Conservation (phyloP, 2,113 vertebrate species). For the Burhinus bistriatus region DNA sequence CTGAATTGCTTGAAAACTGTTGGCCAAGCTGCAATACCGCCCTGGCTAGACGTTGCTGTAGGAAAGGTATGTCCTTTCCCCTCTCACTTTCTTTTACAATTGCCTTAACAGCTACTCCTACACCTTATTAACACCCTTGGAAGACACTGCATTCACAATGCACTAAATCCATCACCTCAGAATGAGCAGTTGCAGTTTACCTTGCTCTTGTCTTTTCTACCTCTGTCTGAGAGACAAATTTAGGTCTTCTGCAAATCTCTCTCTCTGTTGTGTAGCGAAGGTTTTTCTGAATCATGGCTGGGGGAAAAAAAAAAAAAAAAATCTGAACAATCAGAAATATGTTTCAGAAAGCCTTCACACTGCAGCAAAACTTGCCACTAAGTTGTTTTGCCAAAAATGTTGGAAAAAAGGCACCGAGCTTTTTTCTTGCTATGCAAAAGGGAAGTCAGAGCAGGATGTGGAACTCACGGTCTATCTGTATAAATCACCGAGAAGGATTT, state of each 20-base stretch:
- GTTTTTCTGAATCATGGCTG: slow-evolving; percentile 84
- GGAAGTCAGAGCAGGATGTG: neutral
- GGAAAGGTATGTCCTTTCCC: neutral
- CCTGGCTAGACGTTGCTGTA: neutral
- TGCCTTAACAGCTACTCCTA: neutral
- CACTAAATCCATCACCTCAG: neutral
- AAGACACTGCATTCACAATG: neutral
- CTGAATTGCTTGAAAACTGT: neutral
- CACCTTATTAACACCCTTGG: neutral
- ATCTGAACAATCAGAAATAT: neutral
- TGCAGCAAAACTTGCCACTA: neutral
- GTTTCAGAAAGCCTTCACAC: neutral
- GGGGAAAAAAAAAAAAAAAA: neutral
- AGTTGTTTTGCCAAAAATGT: neutral
- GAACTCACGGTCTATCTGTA: neutral
- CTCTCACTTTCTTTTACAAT: neutral
- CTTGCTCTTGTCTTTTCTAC: slow-evolving; percentile 61
- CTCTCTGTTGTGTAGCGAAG: slow-evolving; percentile 70
- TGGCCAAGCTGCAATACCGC: neutral
- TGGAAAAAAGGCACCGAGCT: neutral
- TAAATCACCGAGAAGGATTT: neutral
- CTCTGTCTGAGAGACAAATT: slow-evolving; percentile 77
- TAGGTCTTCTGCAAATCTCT: slow-evolving; percentile 78
- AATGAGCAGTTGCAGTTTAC: neutral
- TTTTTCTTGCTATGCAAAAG: neutral